Conservation (phyloP, 2,888 invertebrate species). For the Monoplex corrugatus region DNA sequence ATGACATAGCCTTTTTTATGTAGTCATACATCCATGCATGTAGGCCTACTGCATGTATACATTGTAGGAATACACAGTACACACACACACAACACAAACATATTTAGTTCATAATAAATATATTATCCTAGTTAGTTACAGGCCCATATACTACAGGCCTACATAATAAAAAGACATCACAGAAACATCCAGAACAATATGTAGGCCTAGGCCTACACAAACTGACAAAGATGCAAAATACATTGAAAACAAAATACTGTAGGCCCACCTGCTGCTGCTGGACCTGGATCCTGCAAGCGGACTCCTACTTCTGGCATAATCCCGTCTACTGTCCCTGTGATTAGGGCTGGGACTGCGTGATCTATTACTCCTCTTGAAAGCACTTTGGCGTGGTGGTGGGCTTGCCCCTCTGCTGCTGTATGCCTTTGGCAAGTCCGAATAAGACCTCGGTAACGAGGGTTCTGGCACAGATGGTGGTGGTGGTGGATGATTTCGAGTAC, state of each 20-base stretch:
- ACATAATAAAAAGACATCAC: too few relatives aligned
- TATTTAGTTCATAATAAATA: background rate
- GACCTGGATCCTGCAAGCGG: constrained; percentile 32
- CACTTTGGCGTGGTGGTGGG: constrained; percentile 58
- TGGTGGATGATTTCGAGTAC: constrained; percentile 33
- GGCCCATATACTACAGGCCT: too few relatives aligned
- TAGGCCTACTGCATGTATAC: too few relatives aligned
- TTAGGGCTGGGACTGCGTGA: constrained; percentile 66
- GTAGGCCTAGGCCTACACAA: too few relatives aligned
- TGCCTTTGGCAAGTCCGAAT: constrained; percentile 72
- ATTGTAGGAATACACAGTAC: background rate
- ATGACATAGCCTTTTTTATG: too few relatives aligned
- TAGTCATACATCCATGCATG: too few relatives aligned
- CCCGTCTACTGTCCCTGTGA: constrained; percentile 36
- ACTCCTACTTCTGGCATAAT: constrained; percentile 47
- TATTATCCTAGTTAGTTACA: background rate
- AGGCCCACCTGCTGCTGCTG: constrained; percentile 29
- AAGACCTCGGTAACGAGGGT: constrained; percentile 61
- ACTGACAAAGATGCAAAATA: background rate
- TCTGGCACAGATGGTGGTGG: constrained; percentile 20
- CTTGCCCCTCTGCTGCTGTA: constrained; percentile 56
- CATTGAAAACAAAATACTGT: background rate
- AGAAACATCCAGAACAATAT: too few relatives aligned
- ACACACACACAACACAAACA: background rate
- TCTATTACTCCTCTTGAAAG: constrained; percentile 70